phyloP scores from a whole-genome alignment of 2,888 invertebrate genomes.

The Epistrophe grossulariae region DNA sequence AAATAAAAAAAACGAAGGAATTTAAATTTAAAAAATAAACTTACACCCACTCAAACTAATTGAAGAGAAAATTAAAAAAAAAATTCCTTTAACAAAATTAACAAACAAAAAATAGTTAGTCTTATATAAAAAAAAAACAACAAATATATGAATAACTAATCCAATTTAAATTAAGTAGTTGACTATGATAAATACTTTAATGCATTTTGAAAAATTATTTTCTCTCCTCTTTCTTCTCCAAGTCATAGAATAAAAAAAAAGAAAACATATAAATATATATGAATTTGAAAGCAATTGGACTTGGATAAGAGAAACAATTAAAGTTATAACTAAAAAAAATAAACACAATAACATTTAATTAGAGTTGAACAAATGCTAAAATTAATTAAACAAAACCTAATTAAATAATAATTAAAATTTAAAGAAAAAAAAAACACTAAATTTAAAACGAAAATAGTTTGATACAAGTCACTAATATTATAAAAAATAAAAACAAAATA shows the following conservation, averaged over 20 bases:
- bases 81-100: conserved; percentile 54
- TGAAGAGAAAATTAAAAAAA: conserved; percentile 49
- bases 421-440: conserved; percentile 12
- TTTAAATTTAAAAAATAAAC: conserved; percentile 47
- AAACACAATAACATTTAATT: conserved; percentile 61
- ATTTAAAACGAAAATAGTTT: conserved; percentile 72
- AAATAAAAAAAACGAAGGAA: conserved; percentile 64
- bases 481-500: conserved; percentile 44
- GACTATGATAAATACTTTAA: conserved; percentile 72
- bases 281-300: conserved; percentile 74
- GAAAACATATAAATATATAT: conserved; percentile 28
- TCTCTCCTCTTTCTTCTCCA: conserved; percentile 72
- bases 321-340: conserved; percentile 55
- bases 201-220: conserved; percentile 72
- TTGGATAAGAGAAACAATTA: conserved; percentile 62
- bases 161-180: conserved; percentile 75
- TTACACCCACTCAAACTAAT: conserved; percentile 66
- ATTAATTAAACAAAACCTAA: conserved; percentile 41
- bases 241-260: conserved; percentile 61
- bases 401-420: conserved; percentile 33
- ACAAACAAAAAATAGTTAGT: conserved; percentile 66
- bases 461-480: conserved; percentile 72
- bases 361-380: conserved; percentile 70
- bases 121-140: conserved; percentile 54
- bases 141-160: conserved; percentile 66